A percentile compares a stretch with the other conserved stretches of the same genome.
Evolutionary conservation across 1,140 invertebrate species (phyloP).

Genomic region (Eriosoma lanigerum): DNA sequence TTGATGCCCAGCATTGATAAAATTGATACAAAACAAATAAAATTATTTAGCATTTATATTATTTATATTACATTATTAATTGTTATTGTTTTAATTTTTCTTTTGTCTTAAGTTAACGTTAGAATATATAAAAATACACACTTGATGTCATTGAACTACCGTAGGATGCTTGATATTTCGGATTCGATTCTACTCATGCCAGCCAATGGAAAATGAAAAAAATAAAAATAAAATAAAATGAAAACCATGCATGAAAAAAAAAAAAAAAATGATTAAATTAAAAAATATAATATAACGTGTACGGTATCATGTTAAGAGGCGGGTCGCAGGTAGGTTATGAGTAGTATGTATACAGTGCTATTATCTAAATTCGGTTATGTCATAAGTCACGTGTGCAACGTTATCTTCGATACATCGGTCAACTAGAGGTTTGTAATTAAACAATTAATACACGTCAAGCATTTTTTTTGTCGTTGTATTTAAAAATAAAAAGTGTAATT

Average conservation of each 20-base stretch:
- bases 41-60: no score
- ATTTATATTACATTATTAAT: no score
- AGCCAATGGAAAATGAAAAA: conserved; percentile 46
- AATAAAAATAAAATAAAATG: conserved; percentile 21
- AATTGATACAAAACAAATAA: no score
- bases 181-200: conserved; percentile 46
- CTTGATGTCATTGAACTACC: conserved; percentile 46
- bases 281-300: not conserved
- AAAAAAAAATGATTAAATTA: not conserved
- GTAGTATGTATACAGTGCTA: not conserved
- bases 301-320: not conserved
- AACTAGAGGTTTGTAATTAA: not conserved
- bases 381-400: not conserved
- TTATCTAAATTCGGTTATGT: not conserved
- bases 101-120: no score
- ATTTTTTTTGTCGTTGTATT: not conserved
- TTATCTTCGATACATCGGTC: not conserved
- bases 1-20: no score
- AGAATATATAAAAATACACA: conserved; percentile 29
- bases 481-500: not conserved
- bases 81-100: no score
- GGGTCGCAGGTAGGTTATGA: not conserved
- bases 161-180: conserved; percentile 47
- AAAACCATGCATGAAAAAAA: conserved; percentile 17
- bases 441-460: conserved; percentile 32